Percentiles rank a stretch among this genome's conserved stretches.
Conservation (phyloP, 1,140 invertebrate species). For the Antheraea mylitta region DNA sequence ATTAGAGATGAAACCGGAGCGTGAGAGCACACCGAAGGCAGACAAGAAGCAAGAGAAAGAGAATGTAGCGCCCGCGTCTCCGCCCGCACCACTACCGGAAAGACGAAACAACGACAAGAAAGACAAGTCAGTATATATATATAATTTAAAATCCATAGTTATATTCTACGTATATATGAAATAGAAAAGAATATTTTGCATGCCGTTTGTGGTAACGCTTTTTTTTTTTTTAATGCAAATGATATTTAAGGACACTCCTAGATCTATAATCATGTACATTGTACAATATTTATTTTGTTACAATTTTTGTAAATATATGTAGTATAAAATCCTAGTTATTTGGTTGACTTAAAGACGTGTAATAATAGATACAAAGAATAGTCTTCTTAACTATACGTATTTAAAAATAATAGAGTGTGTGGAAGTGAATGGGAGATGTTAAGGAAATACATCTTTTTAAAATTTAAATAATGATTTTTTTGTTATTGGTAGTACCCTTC, state of each 20-base stretch:
- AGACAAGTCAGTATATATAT: slow-evolving; percentile 56
- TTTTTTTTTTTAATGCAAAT: background rate
- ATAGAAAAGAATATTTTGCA: background rate
- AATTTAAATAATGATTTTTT: no score
- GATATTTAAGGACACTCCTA: background rate
- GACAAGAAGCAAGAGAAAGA: slow-evolving; percentile 75
- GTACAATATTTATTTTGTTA: no score
- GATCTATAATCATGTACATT: no score
- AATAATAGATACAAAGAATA: no score
- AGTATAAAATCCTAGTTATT: no score
- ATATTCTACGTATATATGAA: background rate
- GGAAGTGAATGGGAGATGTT: no score
- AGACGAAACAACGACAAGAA: slow-evolving; percentile 50
- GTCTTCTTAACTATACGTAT: no score
- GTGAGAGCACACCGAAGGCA: slow-evolving; percentile 48
- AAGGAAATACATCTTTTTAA: no score
- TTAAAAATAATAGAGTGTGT: no score
- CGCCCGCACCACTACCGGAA: slow-evolving; percentile 40
- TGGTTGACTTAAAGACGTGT: no score
- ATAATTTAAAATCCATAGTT: background rate
- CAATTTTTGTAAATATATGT: no score
- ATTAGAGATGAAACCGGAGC: slow-evolving; percentile 59
- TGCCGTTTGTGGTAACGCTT: background rate
- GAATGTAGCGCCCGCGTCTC: slow-evolving; percentile 69
- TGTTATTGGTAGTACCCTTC: no score